Evolutionary conservation across 2,888 invertebrate genomes (phyloP).

Genomic region (Orthonevra nobilis): DNA sequence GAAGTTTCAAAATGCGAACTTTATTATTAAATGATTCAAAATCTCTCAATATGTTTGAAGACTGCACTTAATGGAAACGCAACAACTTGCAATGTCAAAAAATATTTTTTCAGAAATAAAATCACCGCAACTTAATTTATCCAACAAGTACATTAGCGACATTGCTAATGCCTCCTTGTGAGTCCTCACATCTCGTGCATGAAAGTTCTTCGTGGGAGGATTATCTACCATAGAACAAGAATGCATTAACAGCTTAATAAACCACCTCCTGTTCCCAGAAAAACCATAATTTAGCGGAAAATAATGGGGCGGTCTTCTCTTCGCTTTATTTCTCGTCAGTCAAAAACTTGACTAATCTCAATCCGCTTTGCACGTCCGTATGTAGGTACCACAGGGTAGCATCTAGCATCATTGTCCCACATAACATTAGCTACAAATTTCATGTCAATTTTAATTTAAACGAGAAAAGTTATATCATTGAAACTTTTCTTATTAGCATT

Average conservation of each 20-base stretch:
- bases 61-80: too few species aligned
- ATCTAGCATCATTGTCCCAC: slow-evolving; percentile 63
- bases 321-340: slow-evolving; percentile 36
- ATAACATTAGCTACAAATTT: slow-evolving; percentile 69
- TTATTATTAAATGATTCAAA: too few species aligned
- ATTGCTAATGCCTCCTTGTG: too few species aligned
- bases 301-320: not conserved
- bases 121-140: too few species aligned
- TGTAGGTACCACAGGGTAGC: not conserved
- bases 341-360: slow-evolving; percentile 55
- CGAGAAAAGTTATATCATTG: slow-evolving; percentile 70
- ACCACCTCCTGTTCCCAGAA: slow-evolving; percentile 4
- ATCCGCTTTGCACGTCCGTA: slow-evolving; percentile 60
- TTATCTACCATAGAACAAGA: not conserved
- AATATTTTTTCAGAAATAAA: too few species aligned
- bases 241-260: slow-evolving; percentile 27
- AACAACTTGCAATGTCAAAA: too few species aligned
- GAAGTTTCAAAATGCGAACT: too few species aligned
- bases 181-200: too few species aligned
- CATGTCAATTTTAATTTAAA: slow-evolving; percentile 71
- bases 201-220: too few species aligned
- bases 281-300: slow-evolving; percentile 20
- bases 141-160: too few species aligned
- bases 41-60: too few species aligned
- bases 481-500: slow-evolving; percentile 70